These are phyloP conservation scores for Pyrrhia umbra DNA, from an alignment of 2,888 invertebrate species.

Conservation along the genomic window DNA sequence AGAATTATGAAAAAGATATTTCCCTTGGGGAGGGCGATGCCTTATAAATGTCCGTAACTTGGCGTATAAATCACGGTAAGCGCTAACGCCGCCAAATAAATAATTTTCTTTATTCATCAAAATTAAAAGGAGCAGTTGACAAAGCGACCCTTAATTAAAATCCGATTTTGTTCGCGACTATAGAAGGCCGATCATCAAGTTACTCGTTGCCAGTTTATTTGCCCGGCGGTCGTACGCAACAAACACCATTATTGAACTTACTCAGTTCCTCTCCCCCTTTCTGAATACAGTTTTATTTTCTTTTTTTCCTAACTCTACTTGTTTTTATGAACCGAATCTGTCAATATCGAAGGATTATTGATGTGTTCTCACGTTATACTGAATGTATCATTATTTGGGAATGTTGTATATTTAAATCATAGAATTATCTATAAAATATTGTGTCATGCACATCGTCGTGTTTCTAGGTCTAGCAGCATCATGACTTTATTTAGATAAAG, in stretches of 20 bases:
- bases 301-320: slow-evolving; percentile 56
- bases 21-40: slow-evolving; percentile 75
- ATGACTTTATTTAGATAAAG: too few relatives aligned
- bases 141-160: slow-evolving; percentile 88
- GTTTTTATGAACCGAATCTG: slow-evolving; percentile 62
- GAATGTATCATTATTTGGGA: slow-evolving; percentile 45
- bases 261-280: slow-evolving; percentile 54
- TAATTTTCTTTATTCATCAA: slow-evolving; percentile 90
- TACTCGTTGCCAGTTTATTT: slow-evolving; percentile 69
- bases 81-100: slow-evolving; percentile 87
- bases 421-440: too few relatives aligned
- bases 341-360: slow-evolving; percentile 61
- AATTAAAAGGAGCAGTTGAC: slow-evolving; percentile 89
- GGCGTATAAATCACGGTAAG: slow-evolving; percentile 85
- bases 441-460: too few relatives aligned
- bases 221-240: slow-evolving; percentile 60
- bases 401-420: slow-evolving; percentile 43
- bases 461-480: too few relatives aligned
- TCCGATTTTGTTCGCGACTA: slow-evolving; percentile 78
- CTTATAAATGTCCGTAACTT: slow-evolving; percentile 83
- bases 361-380: slow-evolving; percentile 56
- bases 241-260: slow-evolving; percentile 71
- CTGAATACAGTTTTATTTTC: slow-evolving; percentile 56
- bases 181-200: slow-evolving; percentile 65
- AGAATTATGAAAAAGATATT: slow-evolving; percentile 83